A percentile compares a stretch with the other conserved stretches of the same genome.
These are phyloP conservation scores for Oceanodroma leucorhoa DNA, from an alignment of 2,797 vertebrate species.

Conservation along the genomic window DNA sequence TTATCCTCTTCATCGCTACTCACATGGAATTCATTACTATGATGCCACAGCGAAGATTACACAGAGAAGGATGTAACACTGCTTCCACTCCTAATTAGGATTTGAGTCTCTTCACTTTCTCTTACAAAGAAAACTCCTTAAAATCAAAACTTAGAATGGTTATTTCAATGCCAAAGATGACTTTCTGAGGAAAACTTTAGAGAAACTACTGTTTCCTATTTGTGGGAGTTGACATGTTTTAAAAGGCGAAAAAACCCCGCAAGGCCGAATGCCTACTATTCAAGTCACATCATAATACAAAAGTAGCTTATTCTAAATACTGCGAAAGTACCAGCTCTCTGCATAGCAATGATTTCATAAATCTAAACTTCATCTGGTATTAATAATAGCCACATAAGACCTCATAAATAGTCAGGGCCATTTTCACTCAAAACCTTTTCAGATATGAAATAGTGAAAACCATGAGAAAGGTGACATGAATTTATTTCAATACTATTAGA, in stretches of 20 bases:
- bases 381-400: background rate
- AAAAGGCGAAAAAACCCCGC: background rate
- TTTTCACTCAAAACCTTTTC: background rate
- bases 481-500: background rate
- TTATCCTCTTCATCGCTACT: background rate
- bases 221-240: background rate
- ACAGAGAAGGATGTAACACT: background rate
- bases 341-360: background rate
- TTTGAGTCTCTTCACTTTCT: background rate
- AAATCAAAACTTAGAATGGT: background rate
- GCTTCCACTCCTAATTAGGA: background rate
- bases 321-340: background rate
- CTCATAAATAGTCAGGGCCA: background rate
- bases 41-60: background rate
- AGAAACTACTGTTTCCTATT: background rate
- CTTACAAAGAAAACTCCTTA: background rate
- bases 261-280: background rate
- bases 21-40: conserved; percentile 3
- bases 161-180: background rate
- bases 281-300: background rate
- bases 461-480: background rate
- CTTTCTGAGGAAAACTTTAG: background rate
- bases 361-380: background rate
- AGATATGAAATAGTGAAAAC: background rate
- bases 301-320: background rate